Evolutionary conservation across 2,888 invertebrate species (phyloP).

Genomic region (Brassicogethes aeneus): DNA sequence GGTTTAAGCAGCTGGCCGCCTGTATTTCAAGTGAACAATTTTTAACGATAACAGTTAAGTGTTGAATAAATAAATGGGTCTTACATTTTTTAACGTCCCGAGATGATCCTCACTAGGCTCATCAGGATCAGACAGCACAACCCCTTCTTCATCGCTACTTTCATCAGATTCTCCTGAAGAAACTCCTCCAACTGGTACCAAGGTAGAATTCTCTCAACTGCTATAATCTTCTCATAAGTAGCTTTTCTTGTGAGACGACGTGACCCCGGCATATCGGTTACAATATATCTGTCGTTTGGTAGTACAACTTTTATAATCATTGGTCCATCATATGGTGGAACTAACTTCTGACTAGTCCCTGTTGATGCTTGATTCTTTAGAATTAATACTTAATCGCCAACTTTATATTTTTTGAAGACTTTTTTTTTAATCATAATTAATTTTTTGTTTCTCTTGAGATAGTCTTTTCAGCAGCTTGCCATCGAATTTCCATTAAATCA

Average conservation of each 20-base stretch:
- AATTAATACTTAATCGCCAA: conserved; percentile 15
- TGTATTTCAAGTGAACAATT: no score
- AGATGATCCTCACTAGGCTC: no score
- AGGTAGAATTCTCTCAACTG: conserved; percentile 12
- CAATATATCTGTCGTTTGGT: conserved; percentile 16
- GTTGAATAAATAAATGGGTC: no score
- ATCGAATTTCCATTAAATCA: background rate
- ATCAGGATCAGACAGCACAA: no score
- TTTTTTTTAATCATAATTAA: conserved; percentile 9
- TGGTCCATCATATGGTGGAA: conserved; percentile 13
- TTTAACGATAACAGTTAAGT: no score
- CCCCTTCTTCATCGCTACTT: no score
- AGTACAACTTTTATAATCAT: conserved; percentile 14
- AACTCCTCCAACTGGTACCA: no score
- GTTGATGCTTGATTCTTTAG: conserved; percentile 11
- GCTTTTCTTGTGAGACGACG: conserved; percentile 8
- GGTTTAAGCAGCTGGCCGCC: no score
- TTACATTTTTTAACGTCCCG: no score
- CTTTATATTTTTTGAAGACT: conserved; percentile 9
- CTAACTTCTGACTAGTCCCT: conserved; percentile 11
- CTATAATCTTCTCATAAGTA: conserved; percentile 14
- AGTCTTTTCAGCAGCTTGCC: background rate
- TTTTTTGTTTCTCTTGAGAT: conserved; percentile 3
- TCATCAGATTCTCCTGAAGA: no score
- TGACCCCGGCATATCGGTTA: conserved; percentile 12